phyloP scores from a whole-genome alignment of 2,113 vertebrate genomes.

The Pluvianellus socialis region DNA sequence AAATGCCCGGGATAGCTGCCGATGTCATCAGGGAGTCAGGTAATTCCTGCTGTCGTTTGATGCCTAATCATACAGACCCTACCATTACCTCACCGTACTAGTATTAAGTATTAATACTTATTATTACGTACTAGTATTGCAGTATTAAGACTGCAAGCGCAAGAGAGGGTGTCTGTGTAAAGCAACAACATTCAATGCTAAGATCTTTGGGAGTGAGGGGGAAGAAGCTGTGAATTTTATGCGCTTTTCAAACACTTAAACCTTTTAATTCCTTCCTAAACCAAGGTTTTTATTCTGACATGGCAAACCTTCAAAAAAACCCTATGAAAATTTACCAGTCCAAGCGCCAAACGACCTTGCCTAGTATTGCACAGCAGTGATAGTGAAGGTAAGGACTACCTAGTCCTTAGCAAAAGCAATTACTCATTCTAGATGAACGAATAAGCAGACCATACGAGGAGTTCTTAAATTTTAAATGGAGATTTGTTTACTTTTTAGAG shows the following conservation, averaged over 20 bases:
- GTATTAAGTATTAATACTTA: neutral
- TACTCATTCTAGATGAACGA: no score
- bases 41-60: neutral
- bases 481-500: neutral
- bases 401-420: neutral
- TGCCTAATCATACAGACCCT: neutral
- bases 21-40: neutral
- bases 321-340: neutral
- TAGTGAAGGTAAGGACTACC: neutral
- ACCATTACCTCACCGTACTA: neutral
- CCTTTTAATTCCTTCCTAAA: neutral
- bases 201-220: neutral
- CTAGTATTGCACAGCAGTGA: neutral
- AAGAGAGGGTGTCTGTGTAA: neutral
- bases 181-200: neutral
- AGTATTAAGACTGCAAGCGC: neutral
- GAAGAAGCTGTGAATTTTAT: neutral
- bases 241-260: neutral
- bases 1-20: neutral
- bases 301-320: neutral
- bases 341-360: neutral
- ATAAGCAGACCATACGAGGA: neutral
- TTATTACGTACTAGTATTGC: no score
- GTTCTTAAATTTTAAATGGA: neutral
- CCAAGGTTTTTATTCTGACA: neutral